These are phyloP conservation scores for Drosophila nr. perissopoda DNA, from an alignment of 2,888 invertebrate genomes.

Conservation along the genomic window DNA sequence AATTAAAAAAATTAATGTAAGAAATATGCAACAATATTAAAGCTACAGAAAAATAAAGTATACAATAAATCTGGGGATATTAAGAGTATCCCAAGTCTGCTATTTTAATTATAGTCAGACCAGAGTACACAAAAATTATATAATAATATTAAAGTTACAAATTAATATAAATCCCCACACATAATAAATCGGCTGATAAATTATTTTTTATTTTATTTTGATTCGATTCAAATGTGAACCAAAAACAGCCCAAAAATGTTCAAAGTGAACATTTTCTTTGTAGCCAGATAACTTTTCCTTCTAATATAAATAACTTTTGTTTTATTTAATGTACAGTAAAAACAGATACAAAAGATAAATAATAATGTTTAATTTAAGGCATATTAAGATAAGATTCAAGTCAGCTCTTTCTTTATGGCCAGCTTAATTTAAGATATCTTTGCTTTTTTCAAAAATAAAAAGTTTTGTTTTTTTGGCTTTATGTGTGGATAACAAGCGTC, in stretches of 20 bases:
- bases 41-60: background rate
- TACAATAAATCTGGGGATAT: background rate
- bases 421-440: background rate
- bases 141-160: background rate
- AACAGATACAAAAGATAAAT: too few relatives aligned
- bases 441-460: background rate
- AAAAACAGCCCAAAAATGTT: too few relatives aligned
- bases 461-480: background rate
- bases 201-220: too few relatives aligned
- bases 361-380: background rate
- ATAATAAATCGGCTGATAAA: too few relatives aligned
- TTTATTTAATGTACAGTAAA: too few relatives aligned
- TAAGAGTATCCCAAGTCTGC: background rate
- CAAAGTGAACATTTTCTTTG: too few relatives aligned
- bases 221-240: too few relatives aligned
- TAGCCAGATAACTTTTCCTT: too few relatives aligned
- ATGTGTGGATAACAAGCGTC: background rate
- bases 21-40: too few relatives aligned
- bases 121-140: background rate
- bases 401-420: background rate
- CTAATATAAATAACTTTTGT: too few relatives aligned
- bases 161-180: too few relatives aligned
- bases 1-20: background rate
- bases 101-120: background rate
- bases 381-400: background rate